Evolutionary conservation across 2,797 vertebrate species (phyloP).

Genomic region (Rhabdomys pumilio): DNA sequence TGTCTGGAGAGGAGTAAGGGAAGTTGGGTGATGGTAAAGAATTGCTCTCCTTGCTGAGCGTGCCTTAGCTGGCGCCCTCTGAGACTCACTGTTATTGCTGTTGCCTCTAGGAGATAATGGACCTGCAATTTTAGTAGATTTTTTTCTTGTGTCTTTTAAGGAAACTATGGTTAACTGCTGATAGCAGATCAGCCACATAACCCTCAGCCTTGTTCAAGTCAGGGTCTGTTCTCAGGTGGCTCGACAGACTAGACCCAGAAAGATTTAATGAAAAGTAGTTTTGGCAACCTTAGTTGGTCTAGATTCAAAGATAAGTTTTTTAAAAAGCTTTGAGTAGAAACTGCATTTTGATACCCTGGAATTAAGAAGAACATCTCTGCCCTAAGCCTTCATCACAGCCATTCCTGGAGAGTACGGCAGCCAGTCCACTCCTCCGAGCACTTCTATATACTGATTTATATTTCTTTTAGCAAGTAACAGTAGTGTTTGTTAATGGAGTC

Average conservation of each 20-base stretch:
- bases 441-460: constrained; percentile 41
- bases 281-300: constrained; percentile 27
- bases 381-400: constrained; percentile 57
- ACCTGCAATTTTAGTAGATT: neutral
- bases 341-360: constrained; percentile 43
- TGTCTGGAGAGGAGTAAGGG: constrained; percentile 17
- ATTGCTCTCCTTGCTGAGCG: constrained; percentile 34
- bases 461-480: constrained; percentile 52
- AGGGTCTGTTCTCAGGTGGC: neutral
- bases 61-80: neutral
- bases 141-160: constrained; percentile 48
- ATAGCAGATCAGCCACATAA: neutral
- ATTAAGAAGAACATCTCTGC: constrained; percentile 59
- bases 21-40: constrained; percentile 29
- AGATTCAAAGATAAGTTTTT: constrained; percentile 40
- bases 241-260: neutral
- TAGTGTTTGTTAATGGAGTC: constrained; percentile 69
- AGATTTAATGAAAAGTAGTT: constrained; percentile 32
- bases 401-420: constrained; percentile 50
- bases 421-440: constrained; percentile 42
- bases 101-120: neutral
- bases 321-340: constrained; percentile 13
- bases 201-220: constrained; percentile 38
- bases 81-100: neutral
- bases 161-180: neutral